phyloP scores from a whole-genome alignment of 2,113 vertebrate species.

The Leptobrachium leishanense region DNA sequence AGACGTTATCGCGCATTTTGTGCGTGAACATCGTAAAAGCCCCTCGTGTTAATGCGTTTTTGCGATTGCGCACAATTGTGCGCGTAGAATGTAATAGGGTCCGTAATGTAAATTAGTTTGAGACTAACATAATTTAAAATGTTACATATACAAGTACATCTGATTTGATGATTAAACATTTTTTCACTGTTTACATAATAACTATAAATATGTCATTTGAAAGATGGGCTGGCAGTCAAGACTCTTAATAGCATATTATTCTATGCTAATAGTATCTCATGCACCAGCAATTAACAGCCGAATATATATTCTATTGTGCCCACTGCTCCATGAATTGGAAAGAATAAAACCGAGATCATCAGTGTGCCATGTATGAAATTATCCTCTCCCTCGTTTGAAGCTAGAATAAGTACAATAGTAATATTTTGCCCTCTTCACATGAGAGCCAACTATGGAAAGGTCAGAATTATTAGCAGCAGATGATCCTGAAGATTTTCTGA shows the following conservation, averaged over 20 bases:
- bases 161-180: neutral
- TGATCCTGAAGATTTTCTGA: slow-evolving; percentile 26
- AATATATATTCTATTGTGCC: neutral
- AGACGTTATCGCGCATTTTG: too few species aligned
- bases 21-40: too few species aligned
- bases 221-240: too few species aligned
- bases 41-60: too few species aligned
- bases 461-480: slow-evolving; percentile 39
- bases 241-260: neutral
- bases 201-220: too few species aligned
- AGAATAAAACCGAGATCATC: neutral
- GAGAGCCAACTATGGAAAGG: slow-evolving; percentile 16
- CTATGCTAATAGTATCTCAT: too few species aligned
- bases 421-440: slow-evolving; percentile 32
- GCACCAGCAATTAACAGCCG: neutral
- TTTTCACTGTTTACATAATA: too few species aligned
- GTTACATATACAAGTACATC: slow-evolving; percentile 8
- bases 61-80: too few species aligned
- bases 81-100: too few species aligned
- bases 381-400: slow-evolving; percentile 14
- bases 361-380: neutral
- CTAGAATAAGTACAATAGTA: slow-evolving; percentile 14
- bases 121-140: too few species aligned
- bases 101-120: too few species aligned
- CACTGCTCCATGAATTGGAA: slow-evolving; percentile 1